These are phyloP conservation scores for Gerris buenoi DNA, from an alignment of 1,140 invertebrate species.

Conservation along the genomic window DNA sequence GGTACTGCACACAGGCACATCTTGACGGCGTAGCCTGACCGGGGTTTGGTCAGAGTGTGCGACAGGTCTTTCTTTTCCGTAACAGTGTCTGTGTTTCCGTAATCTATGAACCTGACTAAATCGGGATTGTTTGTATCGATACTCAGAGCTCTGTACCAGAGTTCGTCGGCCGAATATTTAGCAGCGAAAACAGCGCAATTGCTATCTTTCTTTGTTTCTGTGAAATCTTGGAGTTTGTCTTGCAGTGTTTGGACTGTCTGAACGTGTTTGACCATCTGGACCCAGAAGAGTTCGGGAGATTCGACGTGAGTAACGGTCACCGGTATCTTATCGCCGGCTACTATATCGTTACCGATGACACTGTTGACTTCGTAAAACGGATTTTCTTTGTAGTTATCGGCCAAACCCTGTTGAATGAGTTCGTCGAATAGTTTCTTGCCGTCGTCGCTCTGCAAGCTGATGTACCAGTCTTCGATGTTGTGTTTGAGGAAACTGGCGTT, in stretches of 20 bases:
- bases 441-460: constrained; percentile 6
- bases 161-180: constrained; percentile 50
- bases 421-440: constrained; percentile 8
- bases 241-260: constrained; percentile 27
- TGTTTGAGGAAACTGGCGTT: constrained; percentile 27
- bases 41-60: constrained; percentile 24
- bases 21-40: constrained; percentile 40
- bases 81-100: constrained; percentile 58
- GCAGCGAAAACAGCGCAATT: constrained; percentile 45
- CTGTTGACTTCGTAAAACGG: constrained; percentile 6
- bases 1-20: constrained; percentile 49
- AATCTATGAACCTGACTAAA: constrained; percentile 66
- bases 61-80: constrained; percentile 42
- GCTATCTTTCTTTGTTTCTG: constrained; percentile 26
- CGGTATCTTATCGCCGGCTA: constrained; percentile 21
- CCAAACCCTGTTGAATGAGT: not conserved
- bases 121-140: not conserved
- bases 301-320: constrained; percentile 26
- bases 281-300: constrained; percentile 29
- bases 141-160: constrained; percentile 48
- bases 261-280: constrained; percentile 22
- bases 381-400: not conserved
- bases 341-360: constrained; percentile 4
- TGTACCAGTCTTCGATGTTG: constrained; percentile 24
- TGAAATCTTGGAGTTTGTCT: constrained; percentile 35